A percentile compares a stretch with the other conserved stretches of the same genome.
phyloP scores from a whole-genome alignment of 2,797 vertebrate species.

The Smutsia gigantea region DNA sequence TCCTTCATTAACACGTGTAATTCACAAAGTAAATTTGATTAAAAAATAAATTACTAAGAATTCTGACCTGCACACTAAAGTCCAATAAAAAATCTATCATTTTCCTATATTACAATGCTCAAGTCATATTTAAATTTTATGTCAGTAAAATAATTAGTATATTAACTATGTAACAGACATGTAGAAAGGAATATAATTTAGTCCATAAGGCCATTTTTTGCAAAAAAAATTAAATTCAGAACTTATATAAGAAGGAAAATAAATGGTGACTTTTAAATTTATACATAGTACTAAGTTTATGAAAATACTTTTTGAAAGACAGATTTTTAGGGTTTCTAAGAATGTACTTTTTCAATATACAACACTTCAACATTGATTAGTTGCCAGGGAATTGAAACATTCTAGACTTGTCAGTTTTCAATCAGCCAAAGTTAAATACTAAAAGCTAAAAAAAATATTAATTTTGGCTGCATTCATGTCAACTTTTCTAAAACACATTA shows the following conservation, averaged over 20 bases:
- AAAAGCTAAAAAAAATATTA: not conserved
- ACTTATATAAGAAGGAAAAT: conserved; percentile 19
- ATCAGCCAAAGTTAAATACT: conserved; percentile 27
- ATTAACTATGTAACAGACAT: conserved; percentile 14
- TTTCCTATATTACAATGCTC: conserved; percentile 12
- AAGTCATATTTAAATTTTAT: conserved; percentile 33
- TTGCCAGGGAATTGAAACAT: conserved; percentile 5
- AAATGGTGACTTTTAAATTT: conserved; percentile 25
- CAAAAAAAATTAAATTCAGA: conserved; percentile 43
- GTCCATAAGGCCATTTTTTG: not conserved
- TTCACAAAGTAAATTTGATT: conserved; percentile 9
- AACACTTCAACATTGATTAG: not conserved
- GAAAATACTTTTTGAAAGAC: conserved; percentile 24
- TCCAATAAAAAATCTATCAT: conserved; percentile 49
- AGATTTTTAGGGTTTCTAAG: conserved; percentile 1
- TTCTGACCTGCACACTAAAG: not conserved
- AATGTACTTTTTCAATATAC: conserved; percentile 27
- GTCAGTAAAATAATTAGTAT: conserved; percentile 1
- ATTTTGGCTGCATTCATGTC: not conserved
- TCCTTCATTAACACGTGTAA: not conserved
- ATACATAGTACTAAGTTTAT: not conserved
- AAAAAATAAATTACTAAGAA: conserved; percentile 41
- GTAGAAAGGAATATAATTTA: conserved; percentile 37
- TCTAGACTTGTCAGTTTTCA: conserved; percentile 6
- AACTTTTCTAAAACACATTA: conserved; percentile 11